phyloP scores from a whole-genome alignment of 2,888 invertebrate species.

The Synergus laeviventris region DNA sequence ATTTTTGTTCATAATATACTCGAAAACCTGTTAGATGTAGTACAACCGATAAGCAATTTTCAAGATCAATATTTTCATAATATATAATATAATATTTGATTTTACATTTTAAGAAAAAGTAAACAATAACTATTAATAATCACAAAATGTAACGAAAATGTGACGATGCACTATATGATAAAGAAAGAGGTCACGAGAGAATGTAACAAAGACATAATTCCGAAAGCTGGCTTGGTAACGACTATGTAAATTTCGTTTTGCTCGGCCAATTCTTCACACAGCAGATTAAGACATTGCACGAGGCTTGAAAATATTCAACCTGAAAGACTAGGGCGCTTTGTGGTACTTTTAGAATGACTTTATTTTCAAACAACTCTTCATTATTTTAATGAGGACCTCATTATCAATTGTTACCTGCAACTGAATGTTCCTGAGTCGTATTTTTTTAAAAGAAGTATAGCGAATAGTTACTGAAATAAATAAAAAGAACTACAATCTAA shows the following conservation, averaged over 20 bases:
- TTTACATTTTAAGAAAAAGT: not conserved
- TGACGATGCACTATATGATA: not conserved
- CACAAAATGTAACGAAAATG: not conserved
- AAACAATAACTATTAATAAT: not conserved
- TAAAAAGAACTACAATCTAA: not conserved
- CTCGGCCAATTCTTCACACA: slow-evolving; percentile 67
- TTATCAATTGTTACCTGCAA: not conserved
- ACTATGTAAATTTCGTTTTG: slow-evolving; percentile 69
- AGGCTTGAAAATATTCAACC: slow-evolving; percentile 8
- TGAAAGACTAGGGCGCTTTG: not conserved
- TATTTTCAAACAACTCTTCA: not conserved
- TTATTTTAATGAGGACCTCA: not conserved
- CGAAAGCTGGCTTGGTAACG: slow-evolving; percentile 63
- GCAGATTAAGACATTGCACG: slow-evolving; percentile 68
- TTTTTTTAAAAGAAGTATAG: not conserved
- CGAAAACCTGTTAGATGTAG: not conserved
- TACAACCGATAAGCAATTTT: not conserved
- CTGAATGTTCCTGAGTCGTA: not conserved
- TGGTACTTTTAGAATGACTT: not conserved
- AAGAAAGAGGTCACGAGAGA: slow-evolving; percentile 1
- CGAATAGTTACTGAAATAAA: not conserved
- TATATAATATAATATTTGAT: not conserved
- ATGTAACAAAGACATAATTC: slow-evolving; percentile 54
- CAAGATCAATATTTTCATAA: not conserved
- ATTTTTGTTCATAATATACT: not conserved